These are phyloP conservation scores for Sapayoa aenigma DNA, from an alignment of 2,113 vertebrate species.

Conservation along the genomic window DNA sequence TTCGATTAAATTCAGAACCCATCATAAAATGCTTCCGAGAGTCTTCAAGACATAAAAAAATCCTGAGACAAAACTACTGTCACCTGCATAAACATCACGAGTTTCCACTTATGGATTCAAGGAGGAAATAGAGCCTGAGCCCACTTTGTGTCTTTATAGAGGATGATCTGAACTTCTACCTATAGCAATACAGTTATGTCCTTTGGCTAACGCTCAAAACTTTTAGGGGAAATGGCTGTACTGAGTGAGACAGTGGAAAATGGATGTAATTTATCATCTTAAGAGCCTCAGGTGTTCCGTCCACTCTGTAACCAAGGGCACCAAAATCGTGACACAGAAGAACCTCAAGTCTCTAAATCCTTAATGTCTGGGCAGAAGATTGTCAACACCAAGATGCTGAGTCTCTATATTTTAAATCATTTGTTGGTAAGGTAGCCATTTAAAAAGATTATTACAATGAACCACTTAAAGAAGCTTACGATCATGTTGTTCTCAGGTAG, in stretches of 20 bases:
- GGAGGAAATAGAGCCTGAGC: background rate
- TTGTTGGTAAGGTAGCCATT: background rate
- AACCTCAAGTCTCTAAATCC: background rate
- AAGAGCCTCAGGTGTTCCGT: background rate
- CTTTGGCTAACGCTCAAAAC: background rate
- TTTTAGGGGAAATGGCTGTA: background rate
- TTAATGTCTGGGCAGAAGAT: background rate
- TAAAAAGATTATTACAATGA: background rate
- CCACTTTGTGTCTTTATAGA: background rate
- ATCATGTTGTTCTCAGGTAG: background rate
- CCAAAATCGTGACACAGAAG: rapidly evolving
- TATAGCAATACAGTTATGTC: background rate
- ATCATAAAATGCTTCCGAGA: background rate
- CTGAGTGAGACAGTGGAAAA: background rate
- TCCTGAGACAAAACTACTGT: background rate
- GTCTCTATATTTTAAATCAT: background rate
- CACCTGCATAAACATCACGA: background rate
- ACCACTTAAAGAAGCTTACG: background rate
- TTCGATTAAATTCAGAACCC: background rate
- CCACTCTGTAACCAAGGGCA: background rate
- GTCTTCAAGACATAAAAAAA: background rate
- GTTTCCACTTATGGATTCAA: background rate
- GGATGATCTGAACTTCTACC: background rate
- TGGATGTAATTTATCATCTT: background rate
- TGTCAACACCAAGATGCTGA: background rate